Base-by-base conservation (phyloP, 2,888 invertebrate genomes). In the Pterobdella sp. region DNA sequence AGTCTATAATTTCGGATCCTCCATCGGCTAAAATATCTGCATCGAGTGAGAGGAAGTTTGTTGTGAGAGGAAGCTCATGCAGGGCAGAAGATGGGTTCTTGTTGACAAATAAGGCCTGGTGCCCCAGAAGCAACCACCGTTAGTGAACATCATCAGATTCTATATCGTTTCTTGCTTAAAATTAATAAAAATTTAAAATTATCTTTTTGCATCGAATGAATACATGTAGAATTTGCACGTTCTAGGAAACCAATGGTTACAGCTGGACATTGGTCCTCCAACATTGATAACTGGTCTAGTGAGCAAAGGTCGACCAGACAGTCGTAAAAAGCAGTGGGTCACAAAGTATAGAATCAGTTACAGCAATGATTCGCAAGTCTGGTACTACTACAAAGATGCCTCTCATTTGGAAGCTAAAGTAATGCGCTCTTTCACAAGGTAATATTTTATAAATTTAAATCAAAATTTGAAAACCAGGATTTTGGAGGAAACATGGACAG, bases 401-500 rank as follows among this genome's bases (percentile, higher is more conserved):
- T 84, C 84, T 74, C 84, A 85, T 77, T 81, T 85, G 52, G 85
- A 85, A 72, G 83, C 85, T 26, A 85, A 85, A 84, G 86, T 86
- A 81, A 66, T 31, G 29, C 4, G 34, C n/a, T 1, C 4, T 35
- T 1, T 22, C n/a, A n/a, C n/a, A n/a, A n/a, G n/a, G n/a, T n/a
- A 22, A 14, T 22, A 49, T 22, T 49, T 14, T 49, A 22, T 49
- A 14, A 18, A 14, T 22, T 14, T 18, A 22, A 49, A 49, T 18
- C 14, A 67, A 1, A 22, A n/a, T 36, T 35, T 31, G 18, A 70
- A 31, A 26, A 18, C 7, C 31, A 77, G 77, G 77, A 76, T 64
- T 86, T 86, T 78, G 85, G 85, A 10, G 86, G 85, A 1, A 86
- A 86, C 78, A 83, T 83, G 79, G 86, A 86, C 80, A 86, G 85